Evolutionary conservation across 2,797 vertebrate species (phyloP).

Genomic region (Enteromius radiatus): DNA sequence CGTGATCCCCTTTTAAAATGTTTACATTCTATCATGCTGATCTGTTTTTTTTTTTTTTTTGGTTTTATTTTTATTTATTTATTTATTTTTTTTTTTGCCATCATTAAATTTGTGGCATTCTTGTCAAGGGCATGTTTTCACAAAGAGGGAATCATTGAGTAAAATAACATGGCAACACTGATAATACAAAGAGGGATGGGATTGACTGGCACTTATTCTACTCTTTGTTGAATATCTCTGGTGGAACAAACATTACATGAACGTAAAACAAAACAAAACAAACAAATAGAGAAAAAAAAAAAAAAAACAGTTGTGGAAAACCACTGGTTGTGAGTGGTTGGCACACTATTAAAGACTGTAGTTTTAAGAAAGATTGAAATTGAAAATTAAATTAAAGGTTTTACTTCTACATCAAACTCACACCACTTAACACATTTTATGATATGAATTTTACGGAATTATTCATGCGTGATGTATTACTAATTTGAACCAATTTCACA

Average conservation of each 20-base stretch:
- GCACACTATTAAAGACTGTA: neutral
- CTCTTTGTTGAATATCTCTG: neutral
- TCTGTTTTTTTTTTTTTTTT: neutral
- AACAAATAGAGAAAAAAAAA: too few species aligned
- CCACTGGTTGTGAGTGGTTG: too few species aligned
- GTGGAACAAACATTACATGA: neutral
- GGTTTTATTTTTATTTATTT: neutral
- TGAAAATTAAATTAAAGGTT: neutral
- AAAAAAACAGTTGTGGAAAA: too few species aligned
- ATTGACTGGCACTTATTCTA: neutral
- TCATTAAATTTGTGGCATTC: slow-evolving; percentile 12
- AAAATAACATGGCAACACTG: neutral
- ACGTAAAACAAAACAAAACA: too few species aligned
- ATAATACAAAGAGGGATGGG: neutral
- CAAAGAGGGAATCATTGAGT: neutral
- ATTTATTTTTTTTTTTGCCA: neutral
- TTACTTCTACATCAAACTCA: neutral
- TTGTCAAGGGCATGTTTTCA: neutral
- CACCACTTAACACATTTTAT: neutral
- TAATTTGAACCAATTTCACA: neutral
- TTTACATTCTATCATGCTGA: slow-evolving; percentile 42
- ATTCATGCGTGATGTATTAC: neutral
- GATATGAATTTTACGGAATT: neutral
- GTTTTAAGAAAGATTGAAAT: neutral
- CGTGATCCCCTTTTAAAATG: slow-evolving; percentile 44